These are phyloP conservation scores for Dynastes hyllus DNA, from an alignment of 2,888 invertebrate species.

Conservation along the genomic window DNA sequence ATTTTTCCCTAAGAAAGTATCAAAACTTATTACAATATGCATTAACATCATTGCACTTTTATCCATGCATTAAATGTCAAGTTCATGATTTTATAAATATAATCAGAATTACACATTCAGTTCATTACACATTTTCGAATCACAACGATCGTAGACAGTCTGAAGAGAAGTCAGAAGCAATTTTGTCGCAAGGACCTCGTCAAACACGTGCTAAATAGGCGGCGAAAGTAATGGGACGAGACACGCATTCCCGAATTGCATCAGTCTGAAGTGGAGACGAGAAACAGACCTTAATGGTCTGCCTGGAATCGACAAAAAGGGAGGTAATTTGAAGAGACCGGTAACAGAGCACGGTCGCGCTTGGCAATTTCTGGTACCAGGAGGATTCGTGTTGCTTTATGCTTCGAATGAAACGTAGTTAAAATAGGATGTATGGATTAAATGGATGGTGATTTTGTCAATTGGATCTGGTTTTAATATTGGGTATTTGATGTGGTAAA, in stretches of 20 bases:
- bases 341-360: neutral
- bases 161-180: neutral
- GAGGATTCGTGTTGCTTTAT: neutral
- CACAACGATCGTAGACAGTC: neutral
- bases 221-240: conserved; percentile 27
- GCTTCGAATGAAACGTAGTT: neutral
- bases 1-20: no score
- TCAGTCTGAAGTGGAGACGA: conserved; percentile 32
- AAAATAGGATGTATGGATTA: neutral
- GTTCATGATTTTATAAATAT: no score
- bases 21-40: no score
- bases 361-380: neutral
- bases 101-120: no score
- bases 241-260: conserved; percentile 31
- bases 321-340: conserved; percentile 19
- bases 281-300: conserved; percentile 24
- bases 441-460: neutral
- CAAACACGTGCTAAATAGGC: conserved; percentile 44
- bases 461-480: no score
- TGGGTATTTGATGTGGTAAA: no score
- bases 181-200: conserved; percentile 13
- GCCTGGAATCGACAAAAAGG: conserved; percentile 5
- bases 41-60: no score
- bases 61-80: no score
- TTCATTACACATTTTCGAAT: no score